Evolutionary conservation across 2,888 invertebrate genomes (phyloP), one percentile per base, ranked within the genome.

Genomic region (Mimachlamys varia): DNA sequence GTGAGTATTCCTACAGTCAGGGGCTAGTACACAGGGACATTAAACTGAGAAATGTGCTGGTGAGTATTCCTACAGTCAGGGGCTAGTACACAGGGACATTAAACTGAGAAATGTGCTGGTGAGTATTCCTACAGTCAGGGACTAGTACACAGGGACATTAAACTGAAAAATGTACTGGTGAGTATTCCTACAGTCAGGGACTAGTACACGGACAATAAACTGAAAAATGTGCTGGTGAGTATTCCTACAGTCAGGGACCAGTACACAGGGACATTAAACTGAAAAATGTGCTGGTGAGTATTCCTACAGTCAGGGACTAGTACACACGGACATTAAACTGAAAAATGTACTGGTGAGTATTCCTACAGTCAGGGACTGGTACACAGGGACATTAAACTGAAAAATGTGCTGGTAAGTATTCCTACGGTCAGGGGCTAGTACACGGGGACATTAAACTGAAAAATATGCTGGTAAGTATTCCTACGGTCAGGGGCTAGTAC

Each of bases 371-470:
- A 98, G 95, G 98, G 98, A 0, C 97, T 98, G 13, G 98, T 99
- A 5, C 98, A 99, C 96, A 97, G 99, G 92, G 98, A 99, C 97
- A 98, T 99, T 91, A 99, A 99, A 97, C 97, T 98, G 95, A 98
- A 98, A 97, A 98, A 99, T 97, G 98, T 99, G 38, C 97, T 99
- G 96, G 98, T 98, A 97, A 96, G 97, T 92, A n/a, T 99, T 98
- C 97, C 97, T 99, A 10, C 99, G 99, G 98, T 0, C 98, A 98
- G 95, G 98, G 98, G 0, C 97, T 98, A 13, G 98, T 99, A 5
- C 98, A 99, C 96, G 97, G 99, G 92, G 98, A 99, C 97, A 98
- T 99, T 91, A 99, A 99, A 97, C 97, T 98, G 95, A 98, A 98
- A 97, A 98, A 99, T 97, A 98, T 99, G 38, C 97, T 99, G 96